Evolutionary conservation across 2,113 vertebrate genomes (phyloP).

Genomic region (Podiceps cristatus): DNA sequence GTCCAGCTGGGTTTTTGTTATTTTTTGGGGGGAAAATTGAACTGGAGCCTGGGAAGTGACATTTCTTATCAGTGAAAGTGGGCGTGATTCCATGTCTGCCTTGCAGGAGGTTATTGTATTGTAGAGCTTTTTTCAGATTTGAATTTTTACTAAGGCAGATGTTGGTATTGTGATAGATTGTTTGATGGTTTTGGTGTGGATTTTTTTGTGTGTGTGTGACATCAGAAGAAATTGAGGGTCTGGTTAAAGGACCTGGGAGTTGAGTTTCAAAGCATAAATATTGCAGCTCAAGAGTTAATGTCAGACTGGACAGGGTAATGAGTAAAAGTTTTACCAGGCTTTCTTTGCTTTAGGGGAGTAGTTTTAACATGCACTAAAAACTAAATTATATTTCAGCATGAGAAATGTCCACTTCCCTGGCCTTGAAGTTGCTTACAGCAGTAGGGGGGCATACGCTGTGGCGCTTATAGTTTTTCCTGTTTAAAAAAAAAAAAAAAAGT

Average conservation of each 20-base stretch:
- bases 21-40: not conserved
- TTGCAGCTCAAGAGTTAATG: not conserved
- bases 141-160: not conserved
- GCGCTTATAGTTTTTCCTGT: not conserved
- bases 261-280: not conserved
- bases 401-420: not conserved
- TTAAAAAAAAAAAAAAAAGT: not conserved
- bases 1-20: not conserved
- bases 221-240: not conserved
- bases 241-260: not conserved
- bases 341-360: constrained; percentile 16
- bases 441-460: not conserved
- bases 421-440: not conserved
- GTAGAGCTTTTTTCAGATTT: not conserved
- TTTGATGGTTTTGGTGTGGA: not conserved
- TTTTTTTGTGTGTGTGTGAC: not conserved
- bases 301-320: not conserved
- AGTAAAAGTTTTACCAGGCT: not conserved
- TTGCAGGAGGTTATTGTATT: not conserved
- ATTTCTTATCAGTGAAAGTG: not conserved
- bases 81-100: not conserved
- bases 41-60: not conserved
- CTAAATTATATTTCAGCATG: not conserved
- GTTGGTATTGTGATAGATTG: not conserved
- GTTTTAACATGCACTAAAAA: not conserved